Conservation (phyloP, 2,113 vertebrate species). For the Elgaria multicarinata region DNA sequence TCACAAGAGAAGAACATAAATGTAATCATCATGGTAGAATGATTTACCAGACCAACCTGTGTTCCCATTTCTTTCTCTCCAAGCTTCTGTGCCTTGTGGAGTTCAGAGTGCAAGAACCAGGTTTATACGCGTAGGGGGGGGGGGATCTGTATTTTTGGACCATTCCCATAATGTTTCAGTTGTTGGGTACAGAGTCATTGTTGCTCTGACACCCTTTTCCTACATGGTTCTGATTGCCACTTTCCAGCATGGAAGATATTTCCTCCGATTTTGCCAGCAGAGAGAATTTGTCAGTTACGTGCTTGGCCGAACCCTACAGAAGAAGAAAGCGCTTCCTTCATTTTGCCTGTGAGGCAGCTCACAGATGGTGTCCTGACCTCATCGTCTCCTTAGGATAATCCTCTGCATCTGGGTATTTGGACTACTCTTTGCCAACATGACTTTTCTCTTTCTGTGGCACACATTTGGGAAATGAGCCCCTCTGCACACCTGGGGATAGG, state of each 20-base stretch:
- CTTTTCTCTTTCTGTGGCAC: slow-evolving; percentile 14
- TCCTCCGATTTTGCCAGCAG: neutral
- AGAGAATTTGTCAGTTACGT: neutral
- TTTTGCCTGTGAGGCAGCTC: neutral
- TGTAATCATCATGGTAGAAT: neutral
- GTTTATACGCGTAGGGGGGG: neutral
- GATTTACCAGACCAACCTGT: neutral
- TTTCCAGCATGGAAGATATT: neutral
- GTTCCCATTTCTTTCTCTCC: neutral
- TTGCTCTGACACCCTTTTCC: neutral
- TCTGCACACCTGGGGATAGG: neutral
- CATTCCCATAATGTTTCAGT: neutral
- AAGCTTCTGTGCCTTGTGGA: neutral
- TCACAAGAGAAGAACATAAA: neutral
- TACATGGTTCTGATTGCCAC: neutral
- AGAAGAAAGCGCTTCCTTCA: neutral
- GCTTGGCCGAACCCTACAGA: neutral
- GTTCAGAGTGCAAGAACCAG: neutral
- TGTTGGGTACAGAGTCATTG: neutral
- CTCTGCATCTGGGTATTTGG: neutral
- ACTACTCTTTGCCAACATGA: neutral
- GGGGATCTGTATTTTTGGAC: neutral
- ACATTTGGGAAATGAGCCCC: neutral
- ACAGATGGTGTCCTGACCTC: neutral
- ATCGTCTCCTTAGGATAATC: neutral